phyloP scores from a whole-genome alignment of 2,797 vertebrate genomes.

The Spinus olivaceus region DNA sequence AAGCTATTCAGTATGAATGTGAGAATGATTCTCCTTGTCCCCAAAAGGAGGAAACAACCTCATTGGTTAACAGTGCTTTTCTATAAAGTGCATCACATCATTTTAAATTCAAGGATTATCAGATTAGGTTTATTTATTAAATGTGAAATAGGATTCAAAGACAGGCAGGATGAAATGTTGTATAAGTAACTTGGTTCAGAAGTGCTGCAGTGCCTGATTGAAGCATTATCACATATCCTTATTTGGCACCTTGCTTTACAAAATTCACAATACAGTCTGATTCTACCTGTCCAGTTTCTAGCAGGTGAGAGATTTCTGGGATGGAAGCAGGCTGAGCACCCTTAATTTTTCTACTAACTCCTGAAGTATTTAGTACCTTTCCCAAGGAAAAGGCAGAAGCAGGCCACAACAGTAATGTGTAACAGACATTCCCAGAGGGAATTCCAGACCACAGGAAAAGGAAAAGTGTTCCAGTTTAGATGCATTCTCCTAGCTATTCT shows the following conservation, averaged over 20 bases:
- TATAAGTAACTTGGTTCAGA: background rate
- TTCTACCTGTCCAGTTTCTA: background rate
- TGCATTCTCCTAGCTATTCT: background rate
- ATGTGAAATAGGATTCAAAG: background rate
- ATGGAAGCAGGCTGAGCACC: background rate
- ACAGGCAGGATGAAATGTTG: background rate
- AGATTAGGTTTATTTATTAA: background rate
- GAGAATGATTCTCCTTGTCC: background rate
- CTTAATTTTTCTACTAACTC: background rate
- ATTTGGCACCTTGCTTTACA: background rate
- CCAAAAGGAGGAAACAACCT: background rate
- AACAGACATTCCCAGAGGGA: background rate
- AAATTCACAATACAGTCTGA: background rate
- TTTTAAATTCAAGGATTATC: background rate
- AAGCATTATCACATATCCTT: background rate
- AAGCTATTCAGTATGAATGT: background rate
- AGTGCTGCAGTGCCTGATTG: background rate
- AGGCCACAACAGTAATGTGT: background rate
- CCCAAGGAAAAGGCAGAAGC: background rate
- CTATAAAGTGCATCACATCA: accelerated
- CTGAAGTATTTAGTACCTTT: background rate
- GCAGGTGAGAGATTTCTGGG: background rate
- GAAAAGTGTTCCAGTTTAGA: background rate
- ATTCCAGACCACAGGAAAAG: background rate
- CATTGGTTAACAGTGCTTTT: background rate